phyloP scores from a whole-genome alignment of 2,113 vertebrate genomes.

The Dicerorhinus sumatrensis region DNA sequence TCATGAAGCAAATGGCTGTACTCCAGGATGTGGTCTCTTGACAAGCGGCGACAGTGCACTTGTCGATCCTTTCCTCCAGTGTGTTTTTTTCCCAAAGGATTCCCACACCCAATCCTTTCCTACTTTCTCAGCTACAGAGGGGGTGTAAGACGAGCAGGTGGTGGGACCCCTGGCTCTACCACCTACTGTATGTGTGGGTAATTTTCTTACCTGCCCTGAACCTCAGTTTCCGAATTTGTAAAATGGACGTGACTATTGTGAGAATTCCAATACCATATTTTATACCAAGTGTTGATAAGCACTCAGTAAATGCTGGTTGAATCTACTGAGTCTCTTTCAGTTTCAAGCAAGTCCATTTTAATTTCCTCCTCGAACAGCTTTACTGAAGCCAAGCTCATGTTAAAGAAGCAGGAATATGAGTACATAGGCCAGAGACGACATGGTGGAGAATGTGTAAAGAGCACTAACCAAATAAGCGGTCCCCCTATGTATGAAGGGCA shows the following conservation, averaged over 20 bases:
- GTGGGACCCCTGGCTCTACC: background rate
- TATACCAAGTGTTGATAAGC: background rate
- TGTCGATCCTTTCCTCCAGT: background rate
- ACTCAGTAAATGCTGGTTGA: background rate
- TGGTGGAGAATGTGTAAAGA: background rate
- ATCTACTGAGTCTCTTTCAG: background rate
- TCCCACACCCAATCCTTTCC: background rate
- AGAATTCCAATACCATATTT: background rate
- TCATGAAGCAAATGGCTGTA: background rate
- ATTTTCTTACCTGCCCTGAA: background rate
- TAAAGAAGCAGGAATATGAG: background rate
- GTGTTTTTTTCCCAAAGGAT: background rate
- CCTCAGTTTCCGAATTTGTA: constrained; percentile 31
- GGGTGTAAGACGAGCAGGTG: background rate
- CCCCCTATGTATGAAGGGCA: background rate
- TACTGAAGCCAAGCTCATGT: background rate
- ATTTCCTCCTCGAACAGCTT: constrained; percentile 31
- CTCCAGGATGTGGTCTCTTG: background rate
- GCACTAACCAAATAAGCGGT: background rate
- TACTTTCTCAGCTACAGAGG: background rate
- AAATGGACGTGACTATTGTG: background rate
- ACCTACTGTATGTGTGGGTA: background rate
- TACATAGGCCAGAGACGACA: background rate
- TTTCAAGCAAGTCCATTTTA: background rate
- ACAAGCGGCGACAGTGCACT: background rate